Percentiles rank a stretch among this genome's conserved stretches.
phyloP scores from a whole-genome alignment of 2,888 invertebrate genomes.

The Drosophila paramelanica region DNA sequence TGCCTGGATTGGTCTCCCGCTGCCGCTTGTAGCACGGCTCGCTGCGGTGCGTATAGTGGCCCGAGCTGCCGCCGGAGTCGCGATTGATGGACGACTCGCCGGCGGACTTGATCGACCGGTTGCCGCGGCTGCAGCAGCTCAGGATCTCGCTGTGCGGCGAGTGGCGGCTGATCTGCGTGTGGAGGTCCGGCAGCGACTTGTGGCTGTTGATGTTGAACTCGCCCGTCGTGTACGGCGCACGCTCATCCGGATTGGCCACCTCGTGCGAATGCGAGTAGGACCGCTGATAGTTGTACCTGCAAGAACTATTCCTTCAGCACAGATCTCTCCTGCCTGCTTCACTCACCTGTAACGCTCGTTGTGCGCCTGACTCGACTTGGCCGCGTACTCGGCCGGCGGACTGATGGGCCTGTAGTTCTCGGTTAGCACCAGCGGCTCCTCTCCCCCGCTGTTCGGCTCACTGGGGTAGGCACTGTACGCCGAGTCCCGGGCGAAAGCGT shows the following conservation, averaged over 20 bases:
- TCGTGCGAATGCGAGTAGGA: slow-evolving; percentile 89
- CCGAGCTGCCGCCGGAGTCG: slow-evolving; percentile 93
- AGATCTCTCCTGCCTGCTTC: not conserved
- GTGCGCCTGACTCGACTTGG: slow-evolving; percentile 78
- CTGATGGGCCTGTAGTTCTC: slow-evolving; percentile 88
- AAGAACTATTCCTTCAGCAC: not conserved
- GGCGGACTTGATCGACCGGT: slow-evolving; percentile 86
- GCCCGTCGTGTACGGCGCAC: slow-evolving; percentile 84
- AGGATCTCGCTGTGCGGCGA: slow-evolving; percentile 85
- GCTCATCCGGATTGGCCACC: slow-evolving; percentile 87
- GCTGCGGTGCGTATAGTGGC: slow-evolving; percentile 92
- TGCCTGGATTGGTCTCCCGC: slow-evolving; percentile 65
- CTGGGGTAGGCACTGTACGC: slow-evolving; percentile 71
- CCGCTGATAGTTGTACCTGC: slow-evolving; percentile 85
- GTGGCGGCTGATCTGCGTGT: slow-evolving; percentile 87
- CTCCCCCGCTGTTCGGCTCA: slow-evolving; percentile 65
- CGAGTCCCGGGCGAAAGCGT: slow-evolving; percentile 81
- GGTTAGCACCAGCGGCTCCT: slow-evolving; percentile 84
- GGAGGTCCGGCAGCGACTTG: slow-evolving; percentile 93
- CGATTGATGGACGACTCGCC: slow-evolving; percentile 89
- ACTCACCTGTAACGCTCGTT: slow-evolving; percentile 82
- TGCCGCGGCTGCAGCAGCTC: slow-evolving; percentile 85
- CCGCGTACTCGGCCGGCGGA: slow-evolving; percentile 90
- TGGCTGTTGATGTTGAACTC: slow-evolving; percentile 89
- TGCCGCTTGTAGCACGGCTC: slow-evolving; percentile 87